Percentiles rank a stretch among this genome's conserved stretches.
phyloP scores from a whole-genome alignment of 2,113 vertebrate species.

The Alethe diademata region DNA sequence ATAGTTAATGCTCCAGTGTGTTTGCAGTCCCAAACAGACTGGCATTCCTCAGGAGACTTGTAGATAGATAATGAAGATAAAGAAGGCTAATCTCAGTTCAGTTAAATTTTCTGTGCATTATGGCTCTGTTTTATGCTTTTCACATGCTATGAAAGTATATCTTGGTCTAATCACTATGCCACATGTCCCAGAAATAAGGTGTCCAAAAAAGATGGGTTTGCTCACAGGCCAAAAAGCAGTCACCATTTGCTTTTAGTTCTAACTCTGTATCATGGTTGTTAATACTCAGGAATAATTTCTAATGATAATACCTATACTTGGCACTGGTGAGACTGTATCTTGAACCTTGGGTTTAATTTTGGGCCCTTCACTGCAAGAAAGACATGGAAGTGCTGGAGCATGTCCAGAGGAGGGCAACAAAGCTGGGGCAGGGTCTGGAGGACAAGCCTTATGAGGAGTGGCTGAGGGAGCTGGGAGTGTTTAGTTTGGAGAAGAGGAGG shows the following conservation, averaged over 20 bases:
- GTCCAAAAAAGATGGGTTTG: background rate
- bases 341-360: background rate
- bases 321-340: background rate
- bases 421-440: background rate
- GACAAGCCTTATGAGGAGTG: background rate
- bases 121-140: background rate
- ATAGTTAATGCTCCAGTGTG: background rate
- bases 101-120: background rate
- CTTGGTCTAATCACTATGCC: background rate
- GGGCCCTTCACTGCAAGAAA: background rate
- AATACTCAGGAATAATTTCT: background rate
- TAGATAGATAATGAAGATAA: background rate
- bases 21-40: background rate
- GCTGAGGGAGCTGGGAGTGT: background rate
- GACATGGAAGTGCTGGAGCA: background rate
- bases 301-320: background rate
- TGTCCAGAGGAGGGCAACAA: background rate
- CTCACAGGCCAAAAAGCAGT: background rate
- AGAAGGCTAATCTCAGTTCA: background rate
- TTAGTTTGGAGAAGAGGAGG: background rate
- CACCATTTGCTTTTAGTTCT: background rate
- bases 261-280: background rate
- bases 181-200: background rate
- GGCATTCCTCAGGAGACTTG: background rate
- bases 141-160: background rate